These are phyloP conservation scores for Oreochromis grahami DNA, from an alignment of 2,797 vertebrate species.

Conservation along the genomic window DNA sequence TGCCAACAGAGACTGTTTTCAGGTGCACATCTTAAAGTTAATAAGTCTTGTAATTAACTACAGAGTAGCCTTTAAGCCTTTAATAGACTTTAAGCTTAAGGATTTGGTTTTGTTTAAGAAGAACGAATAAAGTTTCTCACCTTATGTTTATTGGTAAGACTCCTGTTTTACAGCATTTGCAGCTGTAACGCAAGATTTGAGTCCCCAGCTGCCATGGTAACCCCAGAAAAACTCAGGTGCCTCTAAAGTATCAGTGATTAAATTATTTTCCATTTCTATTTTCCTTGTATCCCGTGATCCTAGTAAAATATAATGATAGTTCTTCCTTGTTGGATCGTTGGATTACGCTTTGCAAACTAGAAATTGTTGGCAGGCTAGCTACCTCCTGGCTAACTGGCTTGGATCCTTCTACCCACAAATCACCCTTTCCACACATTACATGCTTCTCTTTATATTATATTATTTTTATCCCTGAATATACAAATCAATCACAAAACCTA, in stretches of 20 bases:
- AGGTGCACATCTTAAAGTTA: slow-evolving; percentile 53
- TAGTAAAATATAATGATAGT: neutral
- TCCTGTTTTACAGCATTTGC: slow-evolving; percentile 24
- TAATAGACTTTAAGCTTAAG: slow-evolving; percentile 24
- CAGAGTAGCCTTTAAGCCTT: slow-evolving; percentile 19
- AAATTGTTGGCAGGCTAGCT: slow-evolving; percentile 44
- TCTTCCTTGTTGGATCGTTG: slow-evolving; percentile 19
- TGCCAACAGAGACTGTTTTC: slow-evolving; percentile 55
- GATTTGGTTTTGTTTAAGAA: slow-evolving; percentile 26
- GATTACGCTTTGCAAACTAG: slow-evolving; percentile 16
- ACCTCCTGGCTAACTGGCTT: slow-evolving; percentile 50
- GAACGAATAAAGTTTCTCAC: slow-evolving; percentile 28
- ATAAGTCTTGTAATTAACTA: slow-evolving; percentile 44
- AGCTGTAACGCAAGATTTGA: slow-evolving; percentile 16
- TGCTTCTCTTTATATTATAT: slow-evolving; percentile 22
- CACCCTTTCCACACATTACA: slow-evolving; percentile 52
- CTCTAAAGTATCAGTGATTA: neutral
- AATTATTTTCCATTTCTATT: slow-evolving; percentile 7
- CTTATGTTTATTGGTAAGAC: slow-evolving; percentile 17
- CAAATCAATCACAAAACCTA: slow-evolving; percentile 20
- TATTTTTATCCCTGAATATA: slow-evolving; percentile 27
- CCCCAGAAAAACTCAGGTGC: neutral
- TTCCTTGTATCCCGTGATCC: neutral
- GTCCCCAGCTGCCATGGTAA: slow-evolving; percentile 34
- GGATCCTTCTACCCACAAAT: slow-evolving; percentile 44